Conservation (phyloP, 2,113 vertebrate species). For the Sarotherodon lohbergeri region DNA sequence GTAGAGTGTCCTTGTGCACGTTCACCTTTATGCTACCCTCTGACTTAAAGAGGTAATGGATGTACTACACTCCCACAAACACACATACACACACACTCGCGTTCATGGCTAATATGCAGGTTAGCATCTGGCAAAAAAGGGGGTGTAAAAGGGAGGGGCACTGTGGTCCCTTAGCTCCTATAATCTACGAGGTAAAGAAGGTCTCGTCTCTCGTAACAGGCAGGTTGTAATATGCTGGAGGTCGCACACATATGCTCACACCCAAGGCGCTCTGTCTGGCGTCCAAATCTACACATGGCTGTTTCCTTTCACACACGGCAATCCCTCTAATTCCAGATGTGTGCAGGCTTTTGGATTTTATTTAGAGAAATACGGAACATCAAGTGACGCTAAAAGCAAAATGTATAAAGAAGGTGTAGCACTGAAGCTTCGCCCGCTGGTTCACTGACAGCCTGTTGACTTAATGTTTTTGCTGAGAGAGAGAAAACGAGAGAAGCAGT, state of each 20-base stretch:
- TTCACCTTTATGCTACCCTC: conserved; percentile 16
- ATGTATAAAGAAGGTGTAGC: background rate
- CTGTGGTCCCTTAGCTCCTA: conserved; percentile 40
- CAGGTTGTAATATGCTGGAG: conserved; percentile 50
- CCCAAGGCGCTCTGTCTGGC: background rate
- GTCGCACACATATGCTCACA: conserved; percentile 6
- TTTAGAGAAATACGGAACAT: background rate
- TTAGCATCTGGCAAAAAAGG: conserved; percentile 50
- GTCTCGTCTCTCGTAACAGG: conserved; percentile 42
- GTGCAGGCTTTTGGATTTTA: background rate
- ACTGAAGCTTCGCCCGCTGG: background rate
- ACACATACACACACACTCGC: background rate
- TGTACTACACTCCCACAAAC: background rate
- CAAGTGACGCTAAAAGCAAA: background rate
- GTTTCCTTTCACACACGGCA: conserved; percentile 32
- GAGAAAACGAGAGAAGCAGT: background rate
- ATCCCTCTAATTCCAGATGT: background rate
- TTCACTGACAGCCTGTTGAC: conserved; percentile 41
- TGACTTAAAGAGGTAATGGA: conserved; percentile 6
- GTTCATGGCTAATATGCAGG: conserved; percentile 31
- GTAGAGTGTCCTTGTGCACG: background rate
- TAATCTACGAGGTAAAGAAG: conserved; percentile 59
- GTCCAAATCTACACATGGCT: background rate
- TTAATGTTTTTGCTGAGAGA: conserved; percentile 27
- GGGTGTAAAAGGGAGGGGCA: conserved; percentile 26